Percentiles rank a stretch among this genome's conserved stretches.
These are phyloP conservation scores for Prorops nasuta DNA, from an alignment of 1,140 invertebrate genomes.

Conservation along the genomic window DNA sequence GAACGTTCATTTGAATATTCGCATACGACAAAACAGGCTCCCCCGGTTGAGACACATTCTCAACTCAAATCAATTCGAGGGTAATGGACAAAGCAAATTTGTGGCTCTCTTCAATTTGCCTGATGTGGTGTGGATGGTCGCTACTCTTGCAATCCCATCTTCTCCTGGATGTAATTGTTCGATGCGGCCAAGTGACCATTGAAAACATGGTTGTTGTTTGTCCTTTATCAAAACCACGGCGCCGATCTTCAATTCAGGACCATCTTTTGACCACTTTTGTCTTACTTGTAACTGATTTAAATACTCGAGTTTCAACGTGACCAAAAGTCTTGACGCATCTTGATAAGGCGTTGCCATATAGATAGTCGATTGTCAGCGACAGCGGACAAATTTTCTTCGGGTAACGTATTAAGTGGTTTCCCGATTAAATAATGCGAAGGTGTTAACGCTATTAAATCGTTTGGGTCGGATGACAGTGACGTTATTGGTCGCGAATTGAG, in stretches of 20 bases:
- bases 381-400: neutral
- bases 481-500: conserved; percentile 30
- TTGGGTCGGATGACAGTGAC: conserved; percentile 13
- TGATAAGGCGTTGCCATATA: conserved; percentile 20
- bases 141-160: neutral
- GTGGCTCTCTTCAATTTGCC: no score
- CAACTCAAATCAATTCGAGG: no score
- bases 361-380: neutral
- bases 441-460: conserved; percentile 19
- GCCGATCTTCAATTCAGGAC: neutral
- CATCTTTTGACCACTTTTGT: conserved; percentile 26
- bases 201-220: neutral
- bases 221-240: conserved; percentile 1
- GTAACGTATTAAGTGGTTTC: conserved; percentile 10
- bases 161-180: neutral
- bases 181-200: neutral
- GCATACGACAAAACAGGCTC: no score
- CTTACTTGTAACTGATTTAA: conserved; percentile 27
- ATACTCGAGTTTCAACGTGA: conserved; percentile 40
- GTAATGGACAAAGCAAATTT: no score
- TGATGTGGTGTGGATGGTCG: no score
- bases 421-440: conserved; percentile 37
- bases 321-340: conserved; percentile 39
- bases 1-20: no score
- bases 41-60: no score